These are phyloP conservation scores for Oreotragus oreotragus DNA, from an alignment of 2,113 vertebrate genomes.

Conservation along the genomic window DNA sequence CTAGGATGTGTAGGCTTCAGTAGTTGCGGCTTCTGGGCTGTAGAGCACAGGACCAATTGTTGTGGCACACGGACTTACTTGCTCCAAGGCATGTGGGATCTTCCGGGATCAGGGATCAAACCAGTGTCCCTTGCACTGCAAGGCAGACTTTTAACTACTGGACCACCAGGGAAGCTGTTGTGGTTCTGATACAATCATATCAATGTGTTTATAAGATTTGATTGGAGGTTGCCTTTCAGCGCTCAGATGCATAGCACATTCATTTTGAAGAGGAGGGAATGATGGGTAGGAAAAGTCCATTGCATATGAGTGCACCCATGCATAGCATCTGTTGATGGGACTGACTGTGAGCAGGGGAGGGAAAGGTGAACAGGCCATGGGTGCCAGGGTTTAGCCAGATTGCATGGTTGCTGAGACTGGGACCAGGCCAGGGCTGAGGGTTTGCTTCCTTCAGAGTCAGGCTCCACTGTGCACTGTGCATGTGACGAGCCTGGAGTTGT, in stretches of 20 bases:
- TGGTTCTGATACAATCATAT: not conserved
- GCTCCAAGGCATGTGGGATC: not conserved
- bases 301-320: no score
- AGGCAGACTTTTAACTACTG: not conserved
- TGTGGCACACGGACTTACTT: not conserved
- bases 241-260: not conserved
- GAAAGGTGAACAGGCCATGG: not conserved
- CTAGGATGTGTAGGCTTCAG: not conserved
- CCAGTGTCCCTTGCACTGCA: not conserved
- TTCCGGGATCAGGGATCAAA: not conserved
- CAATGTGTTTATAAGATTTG: not conserved
- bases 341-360: fast-evolving
- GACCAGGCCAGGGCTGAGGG: not conserved
- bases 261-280: not conserved
- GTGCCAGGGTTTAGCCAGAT: no score
- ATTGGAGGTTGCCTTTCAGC: not conserved
- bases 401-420: not conserved
- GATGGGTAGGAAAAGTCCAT: not conserved
- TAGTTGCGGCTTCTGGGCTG: not conserved
- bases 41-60: not conserved
- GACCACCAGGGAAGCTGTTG: not conserved
- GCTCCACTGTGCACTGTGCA: not conserved
- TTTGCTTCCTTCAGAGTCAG: fast-evolving
- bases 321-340: not conserved
- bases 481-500: not conserved